phyloP scores from a whole-genome alignment of 2,888 invertebrate species.

The Scelioninae gen. 1 region DNA sequence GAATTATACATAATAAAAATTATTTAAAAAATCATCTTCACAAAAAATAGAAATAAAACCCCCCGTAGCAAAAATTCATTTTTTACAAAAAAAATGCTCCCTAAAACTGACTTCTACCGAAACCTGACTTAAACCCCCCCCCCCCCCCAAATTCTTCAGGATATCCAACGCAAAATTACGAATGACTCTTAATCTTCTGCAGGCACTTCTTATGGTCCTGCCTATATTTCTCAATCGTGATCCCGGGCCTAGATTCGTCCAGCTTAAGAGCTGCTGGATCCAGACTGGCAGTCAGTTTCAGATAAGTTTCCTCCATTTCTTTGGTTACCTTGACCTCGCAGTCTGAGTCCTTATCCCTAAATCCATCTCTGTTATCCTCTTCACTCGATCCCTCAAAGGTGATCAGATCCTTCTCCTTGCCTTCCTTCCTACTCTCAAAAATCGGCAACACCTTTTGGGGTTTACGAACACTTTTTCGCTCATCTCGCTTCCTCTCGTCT shows the following conservation, averaged over 20 bases:
- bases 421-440: slow-evolving; percentile 21
- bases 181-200: slow-evolving; percentile 74
- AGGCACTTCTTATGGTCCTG: slow-evolving; percentile 80
- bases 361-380: slow-evolving; percentile 68
- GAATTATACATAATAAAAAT: too few relatives aligned
- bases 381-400: slow-evolving; percentile 80
- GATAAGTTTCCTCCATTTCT: slow-evolving; percentile 83
- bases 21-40: too few relatives aligned
- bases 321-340: slow-evolving; percentile 81
- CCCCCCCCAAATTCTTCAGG: too few relatives aligned
- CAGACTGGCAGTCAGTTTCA: slow-evolving; percentile 81
- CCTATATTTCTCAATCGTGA: slow-evolving; percentile 82
- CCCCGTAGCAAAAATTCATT: too few relatives aligned
- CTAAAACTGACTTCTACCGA: too few relatives aligned
- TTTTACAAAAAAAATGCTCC: too few relatives aligned
- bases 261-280: slow-evolving; percentile 78
- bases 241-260: slow-evolving; percentile 74
- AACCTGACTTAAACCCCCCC: too few relatives aligned
- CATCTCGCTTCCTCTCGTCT: slow-evolving; percentile 19
- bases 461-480: slow-evolving; percentile 39
- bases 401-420: slow-evolving; percentile 70
- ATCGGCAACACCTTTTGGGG: slow-evolving; percentile 47
- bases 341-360: slow-evolving; percentile 64
- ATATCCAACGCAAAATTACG: too few relatives aligned
- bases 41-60: too few relatives aligned